Evolutionary conservation across 2,797 vertebrate species (phyloP), one percentile per base, ranked within the genome.

Genomic region (Amniataba percoides): DNA sequence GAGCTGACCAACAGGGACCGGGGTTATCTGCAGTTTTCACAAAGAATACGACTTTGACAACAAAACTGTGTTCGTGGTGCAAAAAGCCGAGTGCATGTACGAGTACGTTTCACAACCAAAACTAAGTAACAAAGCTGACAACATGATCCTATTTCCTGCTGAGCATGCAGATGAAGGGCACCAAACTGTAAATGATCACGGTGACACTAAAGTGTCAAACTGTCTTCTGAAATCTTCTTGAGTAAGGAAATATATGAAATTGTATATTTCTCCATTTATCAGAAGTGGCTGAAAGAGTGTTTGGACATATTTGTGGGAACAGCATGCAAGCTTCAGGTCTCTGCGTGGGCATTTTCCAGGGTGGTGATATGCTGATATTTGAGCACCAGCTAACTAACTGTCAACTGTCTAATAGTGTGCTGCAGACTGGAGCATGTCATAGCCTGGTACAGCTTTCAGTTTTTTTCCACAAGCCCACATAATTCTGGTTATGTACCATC

Each of bases 1-100:
- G 77, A 56, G 64, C 67, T 76, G 72, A 87, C 60, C 71, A 81
- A 63, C 59, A 34, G 84, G 79, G 78, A 86, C 18, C 21, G 1
- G 60, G 70, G 74, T 82, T 73, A 81, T 88, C 85, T 83, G 49
- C 67, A 63, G 77, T 74, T 77, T 68, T 78, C 59, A 63, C 61
- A n/a, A 8, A 72, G 63, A 83, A 75, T 48, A 48, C 55, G 62
- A 69, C 73, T 77, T 51, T 58, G 53, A 73, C 40, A 70, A 63
- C 60, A 74, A 74, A 63, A 64, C 53, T 21, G 40, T 34, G 66
- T 42, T 71, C 58, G 5, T 9, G 15, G 16, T 39, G 75, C 18
- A 18, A 13, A 36, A 23, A 62, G 43, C 15, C 43, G 23, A 71
- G 74, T 63, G 59, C 13, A 9, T 45, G n/a, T 57, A 36, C 57